phyloP scores from a whole-genome alignment of 2,113 vertebrate species.

The Toxotes jaculatrix region DNA sequence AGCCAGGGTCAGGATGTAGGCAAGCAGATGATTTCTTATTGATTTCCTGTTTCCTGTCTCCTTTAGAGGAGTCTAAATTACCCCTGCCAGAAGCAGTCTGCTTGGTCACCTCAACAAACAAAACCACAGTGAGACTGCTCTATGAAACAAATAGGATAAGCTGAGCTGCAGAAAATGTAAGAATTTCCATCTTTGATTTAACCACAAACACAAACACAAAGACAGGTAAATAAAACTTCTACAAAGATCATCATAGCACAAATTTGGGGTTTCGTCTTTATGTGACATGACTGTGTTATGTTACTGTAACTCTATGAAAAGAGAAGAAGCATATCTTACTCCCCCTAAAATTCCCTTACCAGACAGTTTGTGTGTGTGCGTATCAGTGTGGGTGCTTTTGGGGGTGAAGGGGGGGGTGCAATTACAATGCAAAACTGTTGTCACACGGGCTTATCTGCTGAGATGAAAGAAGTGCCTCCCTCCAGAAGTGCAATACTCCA shows the following conservation, averaged over 20 bases:
- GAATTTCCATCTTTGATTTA: slow-evolving; percentile 31
- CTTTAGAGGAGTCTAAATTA: slow-evolving; percentile 75
- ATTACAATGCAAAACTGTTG: slow-evolving; percentile 78
- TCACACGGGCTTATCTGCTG: slow-evolving; percentile 68
- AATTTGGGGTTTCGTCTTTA: slow-evolving; percentile 19
- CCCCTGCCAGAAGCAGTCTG: slow-evolving; percentile 44
- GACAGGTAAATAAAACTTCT: slow-evolving; percentile 4
- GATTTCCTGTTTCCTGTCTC: slow-evolving; percentile 82
- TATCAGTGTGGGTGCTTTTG: slow-evolving; percentile 22
- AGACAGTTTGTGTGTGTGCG: slow-evolving; percentile 12
- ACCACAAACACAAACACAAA: slow-evolving; percentile 20
- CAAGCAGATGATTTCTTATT: slow-evolving; percentile 79
- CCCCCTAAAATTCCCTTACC: slow-evolving; percentile 26
- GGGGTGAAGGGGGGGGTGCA: slow-evolving; percentile 16
- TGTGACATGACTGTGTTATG: slow-evolving; percentile 47
- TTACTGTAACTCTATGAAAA: slow-evolving; percentile 39
- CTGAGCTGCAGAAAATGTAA: slow-evolving; percentile 21
- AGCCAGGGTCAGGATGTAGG: slow-evolving; percentile 57
- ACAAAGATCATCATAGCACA: slow-evolving; percentile 17
- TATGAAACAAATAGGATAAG: slow-evolving; percentile 47
- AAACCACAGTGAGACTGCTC: slow-evolving; percentile 39
- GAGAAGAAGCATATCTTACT: neutral
- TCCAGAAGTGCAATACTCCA: slow-evolving; percentile 59
- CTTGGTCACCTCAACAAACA: slow-evolving; percentile 51
- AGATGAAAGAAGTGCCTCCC: slow-evolving; percentile 68